A percentile compares a stretch with the other conserved stretches of the same genome.
Conservation (phyloP, 2,113 vertebrate species). For the Pavo muticus region DNA sequence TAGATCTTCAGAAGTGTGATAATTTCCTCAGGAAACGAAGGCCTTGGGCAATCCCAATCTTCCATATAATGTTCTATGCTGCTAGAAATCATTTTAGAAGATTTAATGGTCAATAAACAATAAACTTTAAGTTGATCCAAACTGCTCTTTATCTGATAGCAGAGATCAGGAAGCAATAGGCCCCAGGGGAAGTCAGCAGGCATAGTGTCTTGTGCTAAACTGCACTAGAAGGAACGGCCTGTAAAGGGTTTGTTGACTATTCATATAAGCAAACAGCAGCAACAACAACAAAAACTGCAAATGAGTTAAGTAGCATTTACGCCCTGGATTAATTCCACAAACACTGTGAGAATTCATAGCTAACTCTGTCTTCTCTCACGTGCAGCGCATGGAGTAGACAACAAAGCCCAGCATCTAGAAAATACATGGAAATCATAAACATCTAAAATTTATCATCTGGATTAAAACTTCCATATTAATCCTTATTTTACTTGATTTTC, state of each 20-base stretch:
- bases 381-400: background rate
- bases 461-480: background rate
- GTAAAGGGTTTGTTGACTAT: background rate
- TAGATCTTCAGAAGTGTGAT: background rate
- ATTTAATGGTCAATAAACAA: constrained; percentile 25
- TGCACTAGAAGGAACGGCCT: background rate
- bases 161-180: background rate
- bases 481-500: background rate
- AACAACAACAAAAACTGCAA: background rate
- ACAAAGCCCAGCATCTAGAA: background rate
- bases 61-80: constrained; percentile 21
- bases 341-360: background rate
- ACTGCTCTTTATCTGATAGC: constrained; percentile 21
- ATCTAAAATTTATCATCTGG: background rate
- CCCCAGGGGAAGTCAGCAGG: background rate
- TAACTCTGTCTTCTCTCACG: background rate
- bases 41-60: background rate
- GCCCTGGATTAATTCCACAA: background rate
- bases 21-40: background rate
- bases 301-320: background rate
- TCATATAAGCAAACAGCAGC: background rate
- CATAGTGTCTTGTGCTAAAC: background rate
- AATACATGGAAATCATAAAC: background rate
- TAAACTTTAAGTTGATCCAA: constrained; percentile 23
- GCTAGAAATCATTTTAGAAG: constrained; percentile 17